phyloP scores from a whole-genome alignment of 2,888 invertebrate genomes.

The Andrena flavipes region DNA sequence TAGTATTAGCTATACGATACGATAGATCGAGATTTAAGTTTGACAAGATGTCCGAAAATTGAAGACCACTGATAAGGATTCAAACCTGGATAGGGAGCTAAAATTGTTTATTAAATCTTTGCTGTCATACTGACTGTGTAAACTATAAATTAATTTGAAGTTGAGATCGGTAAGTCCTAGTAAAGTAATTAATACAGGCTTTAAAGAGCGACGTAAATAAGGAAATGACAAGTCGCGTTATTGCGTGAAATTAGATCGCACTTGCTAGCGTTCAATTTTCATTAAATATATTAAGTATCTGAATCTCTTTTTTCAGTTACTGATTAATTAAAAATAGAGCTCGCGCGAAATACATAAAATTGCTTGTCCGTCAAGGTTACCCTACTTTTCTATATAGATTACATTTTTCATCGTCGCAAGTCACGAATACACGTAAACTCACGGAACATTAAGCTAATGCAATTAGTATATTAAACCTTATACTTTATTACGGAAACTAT shows the following conservation, averaged over 20 bases:
- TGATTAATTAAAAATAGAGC: neutral
- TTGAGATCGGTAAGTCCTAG: constrained; percentile 30
- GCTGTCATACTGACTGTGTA: constrained; percentile 11
- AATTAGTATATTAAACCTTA: constrained; percentile 4
- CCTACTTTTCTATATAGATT: constrained; percentile 1
- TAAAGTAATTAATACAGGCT: neutral
- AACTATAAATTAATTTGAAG: constrained; percentile 8
- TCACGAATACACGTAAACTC: constrained; percentile 7
- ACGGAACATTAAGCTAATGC: constrained; percentile 5
- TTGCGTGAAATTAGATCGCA: neutral
- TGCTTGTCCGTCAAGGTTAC: constrained; percentile 30
- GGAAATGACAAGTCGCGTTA: constrained; percentile 2
- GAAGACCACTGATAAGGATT: constrained; percentile 42
- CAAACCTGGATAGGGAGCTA: constrained; percentile 20
- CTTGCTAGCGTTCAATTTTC: constrained; percentile 2
- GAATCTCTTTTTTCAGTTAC: neutral
- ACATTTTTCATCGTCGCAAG: constrained; percentile 6
- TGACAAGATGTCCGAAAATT: constrained; percentile 66
- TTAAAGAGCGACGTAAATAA: neutral
- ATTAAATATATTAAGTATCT: neutral
- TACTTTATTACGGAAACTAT: neutral
- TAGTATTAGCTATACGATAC: constrained; percentile 26
- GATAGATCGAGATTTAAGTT: constrained; percentile 60
- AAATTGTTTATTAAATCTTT: constrained; percentile 25
- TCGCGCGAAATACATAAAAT: neutral